Percentiles rank a stretch among this genome's conserved stretches.
These are phyloP conservation scores for Dromiciops gliroides DNA, from an alignment of 2,113 vertebrate genomes.

Conservation along the genomic window DNA sequence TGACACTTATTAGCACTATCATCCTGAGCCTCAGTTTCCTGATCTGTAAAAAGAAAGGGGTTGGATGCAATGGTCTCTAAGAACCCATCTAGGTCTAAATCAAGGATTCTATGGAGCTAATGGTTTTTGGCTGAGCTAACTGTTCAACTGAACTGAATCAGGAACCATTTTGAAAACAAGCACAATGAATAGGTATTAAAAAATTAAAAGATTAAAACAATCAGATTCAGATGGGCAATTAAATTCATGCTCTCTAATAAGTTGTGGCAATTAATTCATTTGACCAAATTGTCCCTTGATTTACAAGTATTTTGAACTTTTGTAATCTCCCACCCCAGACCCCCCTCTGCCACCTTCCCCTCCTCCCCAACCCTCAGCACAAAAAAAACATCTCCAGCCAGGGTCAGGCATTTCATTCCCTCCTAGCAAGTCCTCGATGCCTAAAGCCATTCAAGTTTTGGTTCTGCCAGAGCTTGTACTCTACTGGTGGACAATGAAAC, in stretches of 20 bases:
- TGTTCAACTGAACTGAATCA: not conserved
- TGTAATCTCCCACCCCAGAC: not conserved
- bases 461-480: not conserved
- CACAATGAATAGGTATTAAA: not conserved
- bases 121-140: not conserved
- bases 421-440: no score
- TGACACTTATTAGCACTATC: not conserved
- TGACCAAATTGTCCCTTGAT: not conserved
- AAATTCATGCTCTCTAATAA: not conserved
- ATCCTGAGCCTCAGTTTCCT: not conserved
- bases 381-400: no score
- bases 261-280: not conserved
- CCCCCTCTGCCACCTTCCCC: no score
- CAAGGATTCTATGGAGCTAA: not conserved
- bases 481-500: no score
- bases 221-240: not conserved
- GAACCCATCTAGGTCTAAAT: not conserved
- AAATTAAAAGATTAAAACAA: not conserved
- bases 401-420: no score
- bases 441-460: not conserved
- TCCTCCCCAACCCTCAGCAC: not conserved
- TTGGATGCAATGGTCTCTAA: not conserved
- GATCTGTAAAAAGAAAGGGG: not conserved
- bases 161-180: not conserved
- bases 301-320: not conserved